Evolutionary conservation across 2,888 invertebrate genomes (phyloP), one percentile per base, ranked within the genome.

Genomic region (Ceriagrion tenellum): DNA sequence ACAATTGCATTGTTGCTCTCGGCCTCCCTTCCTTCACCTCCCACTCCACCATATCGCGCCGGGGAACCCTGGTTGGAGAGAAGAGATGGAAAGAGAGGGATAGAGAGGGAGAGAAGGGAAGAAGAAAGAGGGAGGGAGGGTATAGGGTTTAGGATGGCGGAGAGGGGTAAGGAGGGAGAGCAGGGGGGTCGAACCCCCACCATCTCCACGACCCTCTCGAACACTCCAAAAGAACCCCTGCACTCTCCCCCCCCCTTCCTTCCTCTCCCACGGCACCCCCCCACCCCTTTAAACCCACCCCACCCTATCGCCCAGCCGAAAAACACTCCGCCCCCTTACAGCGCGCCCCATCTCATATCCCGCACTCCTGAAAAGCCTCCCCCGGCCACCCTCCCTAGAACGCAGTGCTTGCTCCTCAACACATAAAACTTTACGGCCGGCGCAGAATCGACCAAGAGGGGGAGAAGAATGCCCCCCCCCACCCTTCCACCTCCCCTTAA

Each of bases 381-480:
- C 69, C n/a, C 69, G 26, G 69, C 12, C 26, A 3, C 35, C 81
- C 81, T 89, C 89, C 40, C 89, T 55, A 47, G 47, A 47, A 55
- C 55, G 47, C 89, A 20, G 55, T 55, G 55, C 47, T 55, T 55
- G 93, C 93, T 93, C 93, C 93, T 93, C 93, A 93, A 93, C 93
- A 93, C 93, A 93, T 93, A 93, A 93, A 93, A 93, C 63, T 93
- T 93, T 93, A 93, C 93, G 93, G 93, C 93, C 93, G 93, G 69
- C 93, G 93, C 74, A 69, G 93, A 93, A 93, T 93, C 93, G 93
- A 93, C 93, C 93, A 74, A 47, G 93, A 69, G 93, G 89, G 93
- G 59, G 18, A n/a, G 63, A 30, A 35, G 16, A 35, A 23, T 18
- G n/a, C 90, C 90, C 30, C 55, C n/a, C 47, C n/a, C 69, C 47